Base-by-base conservation (phyloP, 1,140 invertebrate genomes). In the Melipona quadrifasciata region DNA sequence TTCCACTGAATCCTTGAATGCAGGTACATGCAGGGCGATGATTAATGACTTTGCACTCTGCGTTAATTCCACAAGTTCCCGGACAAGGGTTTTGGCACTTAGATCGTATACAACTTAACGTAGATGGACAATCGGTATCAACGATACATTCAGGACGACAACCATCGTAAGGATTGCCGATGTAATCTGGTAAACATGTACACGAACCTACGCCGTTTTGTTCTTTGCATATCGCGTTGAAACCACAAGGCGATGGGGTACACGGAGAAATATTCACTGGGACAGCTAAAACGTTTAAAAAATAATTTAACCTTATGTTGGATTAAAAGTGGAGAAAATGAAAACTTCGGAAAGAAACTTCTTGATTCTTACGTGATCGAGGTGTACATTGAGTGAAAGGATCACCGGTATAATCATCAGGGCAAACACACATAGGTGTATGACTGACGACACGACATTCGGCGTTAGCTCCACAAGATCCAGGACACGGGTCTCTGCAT, bases 211-310 rank as follows among this genome's bases (percentile, higher is more conserved):
- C 97, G 51, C 96, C 97, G 89, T 97, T 97, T 83, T 96, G 96
- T 94, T 98, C 97, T 95, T 71, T 95, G 94, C 97, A 98, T 89
- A 96, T 93, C 51, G 97, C 96, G 91, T 97, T 97, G 3, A 97
- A 96, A 6, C 97, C 97, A 94, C 97, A 98, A 11, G 92, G 93
- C 6, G 97, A 97, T 67, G 97, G 97, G 67, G 95, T 90, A 87
- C 97, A 97, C 5, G 97, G 97, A 55, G 93, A 93, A 65, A 31
- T 19, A 27, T 65, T 31, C 21, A 61, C 1, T 3, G 58, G 58
- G 11, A n/a, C 14, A 61, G 58, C 58, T 61, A 61, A 61, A 61
- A 61, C 1, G 12, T n/a, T 61, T 61, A n/a, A 4, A 3, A 12
- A 14, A 61, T n/a, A 11, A 14, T 61, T 61, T n/a, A 14, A 61